phyloP scores from a whole-genome alignment of 2,113 vertebrate genomes.

The Willisornis vidua region DNA sequence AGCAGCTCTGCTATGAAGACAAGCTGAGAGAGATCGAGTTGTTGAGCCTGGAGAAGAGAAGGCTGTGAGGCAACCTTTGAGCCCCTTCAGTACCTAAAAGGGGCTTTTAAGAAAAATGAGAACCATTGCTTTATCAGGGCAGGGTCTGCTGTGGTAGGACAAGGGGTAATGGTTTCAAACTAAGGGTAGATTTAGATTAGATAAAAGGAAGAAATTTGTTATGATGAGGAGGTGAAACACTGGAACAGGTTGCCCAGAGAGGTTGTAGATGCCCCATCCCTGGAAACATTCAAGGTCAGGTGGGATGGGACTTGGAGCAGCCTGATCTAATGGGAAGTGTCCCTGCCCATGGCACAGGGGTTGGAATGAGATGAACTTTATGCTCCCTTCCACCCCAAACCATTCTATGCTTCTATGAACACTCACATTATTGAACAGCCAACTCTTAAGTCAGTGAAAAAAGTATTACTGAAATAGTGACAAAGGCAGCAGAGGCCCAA shows the following conservation, averaged over 20 bases:
- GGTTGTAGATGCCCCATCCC: background rate
- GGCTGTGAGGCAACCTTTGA: background rate
- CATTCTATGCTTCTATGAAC: background rate
- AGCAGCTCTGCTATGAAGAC: too few species aligned
- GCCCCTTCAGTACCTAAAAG: background rate
- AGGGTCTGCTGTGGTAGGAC: background rate
- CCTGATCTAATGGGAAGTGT: background rate
- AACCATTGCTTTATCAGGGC: background rate
- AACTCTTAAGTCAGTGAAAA: background rate
- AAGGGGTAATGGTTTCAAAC: background rate
- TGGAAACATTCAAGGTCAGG: rapidly evolving
- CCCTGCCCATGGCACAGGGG: background rate
- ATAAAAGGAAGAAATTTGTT: too few species aligned
- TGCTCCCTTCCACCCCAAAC: background rate
- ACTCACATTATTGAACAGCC: rapidly evolving
- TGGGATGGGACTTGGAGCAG: rapidly evolving
- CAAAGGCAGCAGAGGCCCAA: background rate
- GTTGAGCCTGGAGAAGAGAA: background rate
- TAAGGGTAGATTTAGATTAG: background rate
- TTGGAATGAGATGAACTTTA: background rate
- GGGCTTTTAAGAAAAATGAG: background rate
- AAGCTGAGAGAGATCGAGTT: background rate
- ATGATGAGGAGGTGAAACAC: background rate
- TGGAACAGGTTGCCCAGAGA: background rate
- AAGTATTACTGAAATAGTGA: background rate